Evolutionary conservation across 1,140 invertebrate genomes (phyloP), one percentile per base, ranked within the genome.

Genomic region (Drosophila tristis): DNA sequence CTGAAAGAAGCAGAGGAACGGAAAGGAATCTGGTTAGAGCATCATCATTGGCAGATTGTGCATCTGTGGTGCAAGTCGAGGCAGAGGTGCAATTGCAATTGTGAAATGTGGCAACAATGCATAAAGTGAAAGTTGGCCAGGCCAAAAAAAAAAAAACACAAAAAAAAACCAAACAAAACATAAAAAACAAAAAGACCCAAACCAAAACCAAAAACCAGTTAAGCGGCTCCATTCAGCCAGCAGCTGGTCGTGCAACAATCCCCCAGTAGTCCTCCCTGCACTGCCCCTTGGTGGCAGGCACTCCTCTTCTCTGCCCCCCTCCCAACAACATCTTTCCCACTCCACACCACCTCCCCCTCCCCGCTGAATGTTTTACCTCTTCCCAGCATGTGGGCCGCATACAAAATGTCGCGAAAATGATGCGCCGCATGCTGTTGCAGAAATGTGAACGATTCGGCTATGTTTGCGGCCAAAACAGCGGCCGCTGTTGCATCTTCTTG

Each of bases 1-100:
- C 96, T 97, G 94, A 26, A 93, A 94, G 31, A 31, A 31, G 29
- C 29, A 3, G 31, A 31, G 78, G 61, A 75, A 59, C 9, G 16
- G 80, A 92, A 68, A 90, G 9, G 20, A 5, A 45, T 7, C 8
- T 20, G 16, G 20, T 29, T 13, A 16, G 9, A 15, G 11, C 11
- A 8, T 74, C 60, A 56, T 39, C 35, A 4, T 11, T 39, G 35
- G 35, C 35, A 2, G 35, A 55, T 58, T 45, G 31, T 25, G 8
- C 5, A 54, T 44, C 5, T 42, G 2, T 15, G 8, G 49, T 66
- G 51, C 62, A 49, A 49, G 54, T 4, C 29, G 4, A 64, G 4
- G 35, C 35, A 39, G 35, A 39, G 9, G 15, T 29, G 9, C 31
- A 53, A 35, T 39, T 39, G 50, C 50, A 29, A 16, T 31, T 60